Conservation (phyloP, 2,797 vertebrate species). For the Aplochiton taeniatus region DNA sequence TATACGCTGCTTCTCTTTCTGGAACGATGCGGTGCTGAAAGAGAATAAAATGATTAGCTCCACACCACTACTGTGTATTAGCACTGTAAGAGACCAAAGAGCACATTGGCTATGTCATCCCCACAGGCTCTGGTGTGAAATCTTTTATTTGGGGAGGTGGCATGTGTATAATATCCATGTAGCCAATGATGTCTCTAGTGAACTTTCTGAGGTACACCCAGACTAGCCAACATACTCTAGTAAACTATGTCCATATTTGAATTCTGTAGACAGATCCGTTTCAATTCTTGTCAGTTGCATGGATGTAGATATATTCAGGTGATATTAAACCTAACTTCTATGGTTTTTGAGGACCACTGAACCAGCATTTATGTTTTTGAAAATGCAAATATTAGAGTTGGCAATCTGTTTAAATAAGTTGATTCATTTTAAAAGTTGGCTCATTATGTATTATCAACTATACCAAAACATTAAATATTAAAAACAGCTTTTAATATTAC, state of each 20-base stretch:
- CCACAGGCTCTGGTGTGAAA: constrained; percentile 31
- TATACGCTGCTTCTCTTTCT: background rate
- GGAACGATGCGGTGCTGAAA: constrained; percentile 23
- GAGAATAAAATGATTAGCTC: constrained; percentile 38
- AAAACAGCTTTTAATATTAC: constrained; percentile 9
- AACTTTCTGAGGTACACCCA: constrained; percentile 21
- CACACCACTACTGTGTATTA: constrained; percentile 35
- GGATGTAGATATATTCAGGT: no score
- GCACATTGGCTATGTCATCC: constrained; percentile 28
- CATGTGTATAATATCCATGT: constrained; percentile 18
- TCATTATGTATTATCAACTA: no score
- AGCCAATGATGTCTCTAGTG: constrained; percentile 10
- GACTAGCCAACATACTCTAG: constrained; percentile 16
- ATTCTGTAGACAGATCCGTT: no score
- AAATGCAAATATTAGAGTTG: no score
- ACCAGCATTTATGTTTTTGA: no score
- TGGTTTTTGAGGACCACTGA: no score
- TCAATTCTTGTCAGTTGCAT: no score
- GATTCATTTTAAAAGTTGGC: no score
- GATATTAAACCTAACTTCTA: no score
- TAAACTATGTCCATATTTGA: background rate
- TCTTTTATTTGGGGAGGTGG: constrained; percentile 23
- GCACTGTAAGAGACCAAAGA: constrained; percentile 19
- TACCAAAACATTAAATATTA: no score
- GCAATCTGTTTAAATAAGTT: no score